Conservation (phyloP, 2,797 vertebrate species). For the Falco concolor region DNA sequence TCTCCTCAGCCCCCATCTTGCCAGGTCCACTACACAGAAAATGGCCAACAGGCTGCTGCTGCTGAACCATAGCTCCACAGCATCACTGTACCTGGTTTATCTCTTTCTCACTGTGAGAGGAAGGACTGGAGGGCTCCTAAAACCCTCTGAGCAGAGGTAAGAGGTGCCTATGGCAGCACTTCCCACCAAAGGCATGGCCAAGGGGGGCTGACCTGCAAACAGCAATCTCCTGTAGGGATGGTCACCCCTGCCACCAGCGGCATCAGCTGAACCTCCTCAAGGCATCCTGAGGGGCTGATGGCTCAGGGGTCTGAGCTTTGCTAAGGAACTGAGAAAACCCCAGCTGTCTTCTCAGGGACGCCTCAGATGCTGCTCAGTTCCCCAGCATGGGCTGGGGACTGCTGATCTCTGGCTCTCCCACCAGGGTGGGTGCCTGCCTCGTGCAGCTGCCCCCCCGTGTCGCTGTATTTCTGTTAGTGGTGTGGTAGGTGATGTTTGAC, state of each 20-base stretch:
- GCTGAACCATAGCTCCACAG: background rate
- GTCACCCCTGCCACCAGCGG: background rate
- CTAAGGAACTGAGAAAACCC: background rate
- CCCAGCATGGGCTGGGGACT: background rate
- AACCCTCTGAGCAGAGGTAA: background rate
- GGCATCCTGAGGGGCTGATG: background rate
- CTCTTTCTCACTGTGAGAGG: background rate
- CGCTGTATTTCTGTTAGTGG: background rate
- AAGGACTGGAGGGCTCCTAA: background rate
- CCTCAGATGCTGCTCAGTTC: background rate
- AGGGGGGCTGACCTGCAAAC: background rate
- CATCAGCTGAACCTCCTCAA: background rate
- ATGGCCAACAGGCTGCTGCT: background rate
- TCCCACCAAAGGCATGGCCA: background rate
- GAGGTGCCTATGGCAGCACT: background rate
- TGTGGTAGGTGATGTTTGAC: background rate
- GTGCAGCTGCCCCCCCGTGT: accelerated
- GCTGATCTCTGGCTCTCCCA: background rate
- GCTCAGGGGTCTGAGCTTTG: background rate
- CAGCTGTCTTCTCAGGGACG: background rate
- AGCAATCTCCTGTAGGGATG: background rate
- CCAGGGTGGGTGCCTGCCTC: background rate
- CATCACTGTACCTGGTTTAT: background rate
- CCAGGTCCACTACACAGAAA: background rate
- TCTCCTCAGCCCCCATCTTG: background rate